Evolutionary conservation across 2,888 invertebrate genomes (phyloP), one percentile per base, ranked within the genome.

Genomic region (Lottia gigantea): DNA sequence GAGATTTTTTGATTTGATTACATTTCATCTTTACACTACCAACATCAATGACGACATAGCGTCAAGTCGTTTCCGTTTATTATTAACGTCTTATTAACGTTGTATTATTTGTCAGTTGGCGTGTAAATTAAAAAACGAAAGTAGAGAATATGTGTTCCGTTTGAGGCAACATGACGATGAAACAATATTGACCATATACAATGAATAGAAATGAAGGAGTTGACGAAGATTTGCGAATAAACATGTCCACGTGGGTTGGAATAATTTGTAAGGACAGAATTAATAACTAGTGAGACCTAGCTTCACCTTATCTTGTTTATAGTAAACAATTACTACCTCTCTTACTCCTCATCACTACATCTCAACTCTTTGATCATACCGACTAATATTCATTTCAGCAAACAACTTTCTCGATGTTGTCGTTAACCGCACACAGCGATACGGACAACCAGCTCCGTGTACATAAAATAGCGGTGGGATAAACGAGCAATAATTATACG

Each of bases 331-430:
- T 55, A 55, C 55, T 23, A 55, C 19, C 23, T 23, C 55, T 55
- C 23, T 19, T 23, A 23, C 55, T 19, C 55, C 19, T 55, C 55
- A 23, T 19, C 55, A 55, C 55, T 55, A 55, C 23, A 55, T 55
- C 23, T 23, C 23, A 55, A 23, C 55, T 14, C 55, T 55, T 55
- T 55, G 55, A 55, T 55, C 55, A 23, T 23, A 55, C 23, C 23
- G 55, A 23, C 55, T 55, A 23, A 55, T 55, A 55, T 55, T 55
- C 55, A 55, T 55, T 55, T 55, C 55, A 55, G 55, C 55, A 55
- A 55, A 55, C 55, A 55, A 23, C 19, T 55, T 23, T 55, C 19
- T 55, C 19, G 19, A 23, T 55, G 55, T 55, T 55, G 55, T 55
- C 55, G 19, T 23, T 23, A 55, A 55, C 55, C 55, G 55, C 55